Conservation (phyloP, 2,797 vertebrate species). For the Rhinatrema bivittatum region DNA sequence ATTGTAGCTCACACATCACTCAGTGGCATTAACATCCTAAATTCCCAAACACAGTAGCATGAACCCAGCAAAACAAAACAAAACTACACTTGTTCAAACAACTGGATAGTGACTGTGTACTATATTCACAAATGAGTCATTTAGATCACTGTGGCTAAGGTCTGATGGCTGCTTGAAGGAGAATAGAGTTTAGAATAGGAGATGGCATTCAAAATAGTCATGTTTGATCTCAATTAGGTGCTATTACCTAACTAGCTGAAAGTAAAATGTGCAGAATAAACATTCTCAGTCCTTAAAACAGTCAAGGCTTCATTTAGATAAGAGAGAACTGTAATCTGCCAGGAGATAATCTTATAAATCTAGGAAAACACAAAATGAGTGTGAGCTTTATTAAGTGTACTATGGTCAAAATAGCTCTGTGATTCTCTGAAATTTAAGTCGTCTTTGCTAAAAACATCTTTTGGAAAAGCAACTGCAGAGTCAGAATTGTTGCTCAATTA, state of each 20-base stretch:
- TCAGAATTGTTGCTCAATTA: too few relatives aligned
- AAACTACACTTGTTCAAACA: too few relatives aligned
- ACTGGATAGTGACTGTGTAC: too few relatives aligned
- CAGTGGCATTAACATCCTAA: not conserved
- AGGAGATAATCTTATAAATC: not conserved
- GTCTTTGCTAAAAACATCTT: not conserved
- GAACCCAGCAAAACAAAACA: too few relatives aligned
- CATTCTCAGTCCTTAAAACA: too few relatives aligned
- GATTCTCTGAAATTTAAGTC: not conserved
- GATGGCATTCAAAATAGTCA: accelerated
- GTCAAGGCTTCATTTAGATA: not conserved
- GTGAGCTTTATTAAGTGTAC: not conserved
- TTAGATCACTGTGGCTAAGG: too few relatives aligned
- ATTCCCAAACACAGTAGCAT: not conserved
- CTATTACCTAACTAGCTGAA: accelerated
- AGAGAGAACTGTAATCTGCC: accelerated
- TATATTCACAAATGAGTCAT: too few relatives aligned
- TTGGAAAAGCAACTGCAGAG: not conserved
- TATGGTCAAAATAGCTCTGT: not conserved
- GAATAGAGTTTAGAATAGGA: not conserved
- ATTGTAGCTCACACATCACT: not conserved
- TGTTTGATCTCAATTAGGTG: not conserved
- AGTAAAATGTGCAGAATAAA: too few relatives aligned
- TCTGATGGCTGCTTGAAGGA: too few relatives aligned
- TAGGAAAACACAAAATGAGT: not conserved